A percentile compares a stretch with the other conserved stretches of the same genome.
Evolutionary conservation across 2,797 vertebrate genomes (phyloP).

Genomic region (Pangasius djambal): DNA sequence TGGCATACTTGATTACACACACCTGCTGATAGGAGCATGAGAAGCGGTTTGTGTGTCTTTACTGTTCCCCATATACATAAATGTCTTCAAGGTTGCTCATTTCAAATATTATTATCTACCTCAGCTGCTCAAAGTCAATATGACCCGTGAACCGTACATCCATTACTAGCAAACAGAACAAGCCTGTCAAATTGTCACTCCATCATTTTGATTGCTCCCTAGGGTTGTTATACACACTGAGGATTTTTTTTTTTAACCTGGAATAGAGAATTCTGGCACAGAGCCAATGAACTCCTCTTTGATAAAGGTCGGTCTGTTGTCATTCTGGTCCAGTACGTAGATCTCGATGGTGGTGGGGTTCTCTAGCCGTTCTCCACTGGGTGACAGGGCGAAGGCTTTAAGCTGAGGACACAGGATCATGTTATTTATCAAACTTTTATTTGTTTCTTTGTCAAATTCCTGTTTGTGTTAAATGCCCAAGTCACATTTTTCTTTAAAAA

Average conservation of each 20-base stretch:
- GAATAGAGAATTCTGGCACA: constrained; percentile 85
- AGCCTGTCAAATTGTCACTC: not conserved
- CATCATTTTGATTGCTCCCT: not conserved
- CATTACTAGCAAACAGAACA: not conserved
- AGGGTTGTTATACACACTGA: too few species aligned
- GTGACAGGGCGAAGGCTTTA: constrained; percentile 90
- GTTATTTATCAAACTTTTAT: not conserved
- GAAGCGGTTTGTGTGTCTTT: not conserved
- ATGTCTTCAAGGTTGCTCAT: not conserved
- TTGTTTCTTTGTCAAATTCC: not conserved
- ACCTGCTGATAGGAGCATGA: not conserved
- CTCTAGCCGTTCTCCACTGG: constrained; percentile 87
- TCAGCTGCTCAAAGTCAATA: not conserved
- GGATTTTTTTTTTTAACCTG: constrained; percentile 77
- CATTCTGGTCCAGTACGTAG: constrained; percentile 95
- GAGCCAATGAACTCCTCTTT: constrained; percentile 77
- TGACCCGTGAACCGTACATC: not conserved
- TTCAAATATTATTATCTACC: not conserved
- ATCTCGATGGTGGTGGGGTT: constrained; percentile 96
- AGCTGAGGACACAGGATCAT: constrained; percentile 72
- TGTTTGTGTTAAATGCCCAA: not conserved
- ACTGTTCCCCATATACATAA: constrained; percentile 8
- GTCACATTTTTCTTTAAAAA: constrained; percentile 9
- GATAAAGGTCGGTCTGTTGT: constrained; percentile 89
- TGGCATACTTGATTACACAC: not conserved